Percentiles rank a stretch among this genome's conserved stretches.
Conservation (phyloP, 2,888 invertebrate genomes). For the Athalia rosae region DNA sequence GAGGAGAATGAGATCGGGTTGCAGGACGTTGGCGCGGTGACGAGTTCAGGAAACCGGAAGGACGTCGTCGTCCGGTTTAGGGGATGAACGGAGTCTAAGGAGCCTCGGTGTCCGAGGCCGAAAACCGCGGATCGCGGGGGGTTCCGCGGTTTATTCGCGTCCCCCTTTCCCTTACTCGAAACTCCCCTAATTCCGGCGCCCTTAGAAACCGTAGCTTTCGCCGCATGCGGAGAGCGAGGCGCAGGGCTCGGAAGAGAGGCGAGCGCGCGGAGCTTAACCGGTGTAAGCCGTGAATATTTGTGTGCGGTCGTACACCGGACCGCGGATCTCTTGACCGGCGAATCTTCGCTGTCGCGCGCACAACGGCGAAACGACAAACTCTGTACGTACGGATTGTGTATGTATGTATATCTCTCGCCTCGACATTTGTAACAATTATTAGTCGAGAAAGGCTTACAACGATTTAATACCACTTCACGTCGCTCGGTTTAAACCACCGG, state of each 20-base stretch:
- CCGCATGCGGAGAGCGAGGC: not conserved
- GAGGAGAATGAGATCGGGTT: too few relatives aligned
- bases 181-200: not conserved
- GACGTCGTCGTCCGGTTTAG: conserved; percentile 26
- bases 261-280: conserved; percentile 30
- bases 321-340: conserved; percentile 33
- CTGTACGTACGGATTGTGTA: not conserved
- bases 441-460: not conserved
- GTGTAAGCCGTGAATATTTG: conserved; percentile 59
- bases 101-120: not conserved
- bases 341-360: conserved; percentile 27
- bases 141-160: not conserved
- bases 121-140: conserved; percentile 9
- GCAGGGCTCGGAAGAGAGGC: not conserved
- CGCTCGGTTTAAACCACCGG: too few relatives aligned
- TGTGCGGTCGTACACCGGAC: conserved; percentile 51
- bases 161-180: too few relatives aligned
- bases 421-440: conserved; percentile 29
- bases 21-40: too few relatives aligned
- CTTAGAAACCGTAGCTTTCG: not conserved
- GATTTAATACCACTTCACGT: not conserved
- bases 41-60: not conserved
- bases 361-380: too few relatives aligned
- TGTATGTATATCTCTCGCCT: not conserved
- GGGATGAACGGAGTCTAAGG: not conserved